Conservation (phyloP, 2,888 invertebrate species). For the Penaeus monodon region DNA sequence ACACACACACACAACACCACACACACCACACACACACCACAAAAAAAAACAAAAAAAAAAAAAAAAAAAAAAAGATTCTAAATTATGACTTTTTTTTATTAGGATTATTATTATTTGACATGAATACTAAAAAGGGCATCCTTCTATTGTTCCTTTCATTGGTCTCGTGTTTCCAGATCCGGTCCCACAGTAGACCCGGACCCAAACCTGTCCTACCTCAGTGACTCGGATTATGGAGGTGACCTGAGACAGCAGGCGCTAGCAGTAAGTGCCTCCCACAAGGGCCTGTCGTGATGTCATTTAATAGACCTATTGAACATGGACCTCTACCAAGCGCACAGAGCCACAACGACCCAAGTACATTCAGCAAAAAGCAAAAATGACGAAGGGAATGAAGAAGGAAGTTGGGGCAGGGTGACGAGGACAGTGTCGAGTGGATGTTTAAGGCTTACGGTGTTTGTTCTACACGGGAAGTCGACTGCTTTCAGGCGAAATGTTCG, state of each 20-base stretch:
- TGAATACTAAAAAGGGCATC: no score
- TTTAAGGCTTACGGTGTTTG: slow-evolving; percentile 74
- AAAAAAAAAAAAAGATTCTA: no score
- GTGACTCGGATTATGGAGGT: slow-evolving; percentile 39
- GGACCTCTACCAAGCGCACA: slow-evolving; percentile 73
- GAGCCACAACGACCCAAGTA: background rate
- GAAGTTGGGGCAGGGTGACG: slow-evolving; percentile 32
- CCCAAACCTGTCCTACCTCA: background rate
- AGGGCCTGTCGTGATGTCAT: slow-evolving; percentile 82
- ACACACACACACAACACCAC: no score
- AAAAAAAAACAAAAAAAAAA: no score
- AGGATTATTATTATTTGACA: no score
- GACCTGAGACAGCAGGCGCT: slow-evolving; percentile 1
- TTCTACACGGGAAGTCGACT: slow-evolving; percentile 78
- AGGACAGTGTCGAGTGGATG: slow-evolving; percentile 65
- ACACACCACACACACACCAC: no score
- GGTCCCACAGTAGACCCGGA: slow-evolving; percentile 34
- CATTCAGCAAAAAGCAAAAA: slow-evolving; percentile 53
- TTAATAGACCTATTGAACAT: slow-evolving; percentile 80
- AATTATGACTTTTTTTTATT: no score
- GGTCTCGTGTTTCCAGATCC: slow-evolving; percentile 13
- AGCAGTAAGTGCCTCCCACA: slow-evolving; percentile 14
- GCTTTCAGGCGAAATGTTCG: slow-evolving; percentile 85
- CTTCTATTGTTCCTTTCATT: no score
- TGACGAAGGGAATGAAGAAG: background rate